phyloP scores from a whole-genome alignment of 2,113 vertebrate species.

The Cheilinus undulatus region DNA sequence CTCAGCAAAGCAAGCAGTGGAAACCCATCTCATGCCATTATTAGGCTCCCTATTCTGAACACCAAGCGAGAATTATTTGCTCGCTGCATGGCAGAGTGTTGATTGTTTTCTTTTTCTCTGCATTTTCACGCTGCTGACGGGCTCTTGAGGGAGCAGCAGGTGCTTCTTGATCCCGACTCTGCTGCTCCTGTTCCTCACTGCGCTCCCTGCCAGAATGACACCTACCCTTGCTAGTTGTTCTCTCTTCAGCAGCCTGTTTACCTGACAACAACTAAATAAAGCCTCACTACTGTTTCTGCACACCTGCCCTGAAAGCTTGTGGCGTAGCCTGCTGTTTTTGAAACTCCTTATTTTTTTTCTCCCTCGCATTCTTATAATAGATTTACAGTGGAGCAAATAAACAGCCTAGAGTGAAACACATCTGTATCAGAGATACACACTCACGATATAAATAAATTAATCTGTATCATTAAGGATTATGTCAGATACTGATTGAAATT shows the following conservation, averaged over 20 bases:
- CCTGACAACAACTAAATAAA: constrained; percentile 67
- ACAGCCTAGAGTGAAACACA: constrained; percentile 39
- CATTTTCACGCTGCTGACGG: constrained; percentile 39
- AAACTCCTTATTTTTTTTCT: constrained; percentile 19
- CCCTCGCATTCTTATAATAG: neutral
- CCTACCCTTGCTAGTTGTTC: constrained; percentile 48
- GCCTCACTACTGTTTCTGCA: constrained; percentile 27
- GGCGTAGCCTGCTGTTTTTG: constrained; percentile 29
- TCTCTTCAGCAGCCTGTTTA: constrained; percentile 53
- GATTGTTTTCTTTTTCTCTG: constrained; percentile 40
- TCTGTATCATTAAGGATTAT: constrained; percentile 19
- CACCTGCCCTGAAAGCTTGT: constrained; percentile 48
- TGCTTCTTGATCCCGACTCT: constrained; percentile 53
- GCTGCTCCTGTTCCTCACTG: constrained; percentile 43
- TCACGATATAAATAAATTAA: constrained; percentile 43
- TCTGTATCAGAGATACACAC: constrained; percentile 36
- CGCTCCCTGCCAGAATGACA: constrained; percentile 60
- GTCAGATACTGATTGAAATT: constrained; percentile 13
- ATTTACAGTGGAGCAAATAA: constrained; percentile 43
- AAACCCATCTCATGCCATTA: constrained; percentile 63
- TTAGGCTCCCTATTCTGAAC: constrained; percentile 41
- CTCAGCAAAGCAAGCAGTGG: constrained; percentile 50
- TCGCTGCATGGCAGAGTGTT: constrained; percentile 27
- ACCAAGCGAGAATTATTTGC: constrained; percentile 37
- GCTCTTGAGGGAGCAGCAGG: constrained; percentile 60